Base-by-base conservation (phyloP, 92 coral and sea anemone species). In the Zoanthus sociatus region DNA sequence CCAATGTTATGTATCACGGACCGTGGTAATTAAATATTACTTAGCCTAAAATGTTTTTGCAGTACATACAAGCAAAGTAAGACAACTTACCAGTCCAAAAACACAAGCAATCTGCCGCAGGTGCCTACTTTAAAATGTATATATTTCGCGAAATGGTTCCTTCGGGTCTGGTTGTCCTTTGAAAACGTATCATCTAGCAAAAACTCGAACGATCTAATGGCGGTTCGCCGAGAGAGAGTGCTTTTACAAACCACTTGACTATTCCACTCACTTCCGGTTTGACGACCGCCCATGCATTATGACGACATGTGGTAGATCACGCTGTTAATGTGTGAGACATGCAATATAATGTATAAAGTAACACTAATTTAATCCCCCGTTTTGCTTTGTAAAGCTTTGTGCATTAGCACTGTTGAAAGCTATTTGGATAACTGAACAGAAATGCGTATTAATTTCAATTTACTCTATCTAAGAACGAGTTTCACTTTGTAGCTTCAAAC, bases 271-370 rank as follows among this genome's bases (percentile, higher is more conserved):
- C 66, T 58, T 58, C 66, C 66, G 66, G 66, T 58, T 58, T 11
- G 66, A 14, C 66, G 66, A 58, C 66, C 66, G 66, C 66, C 66
- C 66, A 58, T 53, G 58, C 70, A 18, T 67, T 67, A 67, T 67
- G 72, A 67, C 72, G 72, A 67, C 72, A 67, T 30, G 32, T 30
- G 33, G 72, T 1, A 7, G 12, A 20, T 20, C 72, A 67, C 37
- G 72, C 33, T 67, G 72, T 67, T 67, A 67, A 67, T 67, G 72
- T 67, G 72, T 67, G 37, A 67, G 33, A 67, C 9, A 67, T 67
- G 72, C 72, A 67, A 67, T 67, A 58, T 58, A 1, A 58, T 58
- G 66, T 58, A 11, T 2, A 37, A 37, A 37, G 55, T 50, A 9
- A 50, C 12, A 50, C 9, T 50, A 50, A 7, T 50, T 1, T 50